A percentile compares a stretch with the other conserved stretches of the same genome.
These are phyloP conservation scores for Aproaerema taeniolella DNA, from an alignment of 2,888 invertebrate species.

Conservation along the genomic window DNA sequence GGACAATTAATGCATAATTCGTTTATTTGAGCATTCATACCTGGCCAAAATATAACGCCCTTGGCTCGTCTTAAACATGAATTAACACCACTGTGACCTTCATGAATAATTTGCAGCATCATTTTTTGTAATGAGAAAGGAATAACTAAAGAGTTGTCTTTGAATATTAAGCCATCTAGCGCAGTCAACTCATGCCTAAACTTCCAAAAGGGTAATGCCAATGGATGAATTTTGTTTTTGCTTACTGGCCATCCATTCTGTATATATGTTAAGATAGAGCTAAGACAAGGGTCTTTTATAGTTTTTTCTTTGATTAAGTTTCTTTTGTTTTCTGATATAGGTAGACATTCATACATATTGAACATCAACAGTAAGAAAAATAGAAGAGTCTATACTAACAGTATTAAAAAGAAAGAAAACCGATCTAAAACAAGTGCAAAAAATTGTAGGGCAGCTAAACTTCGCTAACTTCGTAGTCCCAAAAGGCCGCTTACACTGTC, in stretches of 20 bases:
- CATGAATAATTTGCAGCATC: neutral
- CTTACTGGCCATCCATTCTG: neutral
- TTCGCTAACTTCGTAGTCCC: no score
- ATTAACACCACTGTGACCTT: neutral
- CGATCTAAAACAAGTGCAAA: no score
- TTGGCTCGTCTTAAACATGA: neutral
- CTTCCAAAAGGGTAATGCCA: neutral
- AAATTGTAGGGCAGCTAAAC: no score
- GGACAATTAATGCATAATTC: no score
- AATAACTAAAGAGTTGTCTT: neutral
- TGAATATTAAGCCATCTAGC: neutral
- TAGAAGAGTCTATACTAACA: no score
- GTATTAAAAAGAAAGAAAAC: no score
- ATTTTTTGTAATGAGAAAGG: neutral
- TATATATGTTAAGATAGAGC: neutral
- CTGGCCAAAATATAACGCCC: neutral
- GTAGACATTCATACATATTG: no score
- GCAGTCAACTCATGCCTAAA: neutral
- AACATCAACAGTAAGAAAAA: no score
- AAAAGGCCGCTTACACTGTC: no score
- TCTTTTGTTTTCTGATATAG: neutral
- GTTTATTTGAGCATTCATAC: no score
- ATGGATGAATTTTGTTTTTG: neutral
- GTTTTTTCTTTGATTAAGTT: neutral
- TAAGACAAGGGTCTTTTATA: neutral